Conservation (phyloP, 2,797 vertebrate species). For the Falco cherrug region DNA sequence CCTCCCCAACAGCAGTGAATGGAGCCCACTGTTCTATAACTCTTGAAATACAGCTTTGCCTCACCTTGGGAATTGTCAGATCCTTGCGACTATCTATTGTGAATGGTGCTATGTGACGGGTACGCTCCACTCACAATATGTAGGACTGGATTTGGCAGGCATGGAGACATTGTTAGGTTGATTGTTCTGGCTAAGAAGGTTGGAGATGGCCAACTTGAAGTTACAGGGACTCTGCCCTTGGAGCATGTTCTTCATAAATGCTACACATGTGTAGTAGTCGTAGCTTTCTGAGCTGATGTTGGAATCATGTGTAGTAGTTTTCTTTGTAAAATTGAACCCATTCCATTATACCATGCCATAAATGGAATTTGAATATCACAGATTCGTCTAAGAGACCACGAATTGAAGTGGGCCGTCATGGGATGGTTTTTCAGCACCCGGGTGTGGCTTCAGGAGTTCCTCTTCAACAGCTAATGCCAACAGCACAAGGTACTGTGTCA, state of each 20-base stretch:
- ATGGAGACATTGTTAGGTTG: conserved; percentile 27
- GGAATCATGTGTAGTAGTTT: conserved; percentile 60
- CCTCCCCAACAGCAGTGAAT: not conserved
- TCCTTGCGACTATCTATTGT: not conserved
- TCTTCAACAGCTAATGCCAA: conserved; percentile 99
- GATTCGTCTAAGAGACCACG: conserved; percentile 99
- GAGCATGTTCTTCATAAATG: conserved; percentile 34
- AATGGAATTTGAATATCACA: conserved; percentile 84
- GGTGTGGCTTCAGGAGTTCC: conserved; percentile 97
- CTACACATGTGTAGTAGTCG: conserved; percentile 42
- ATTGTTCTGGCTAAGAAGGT: conserved; percentile 39
- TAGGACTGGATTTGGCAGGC: conserved; percentile 41
- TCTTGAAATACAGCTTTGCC: not conserved
- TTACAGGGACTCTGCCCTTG: conserved; percentile 11
- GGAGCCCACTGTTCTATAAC: conserved; percentile 19
- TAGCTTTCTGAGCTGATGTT: conserved; percentile 51
- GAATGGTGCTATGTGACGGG: not conserved
- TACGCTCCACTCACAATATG: conserved; percentile 18
- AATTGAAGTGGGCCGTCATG: conserved; percentile 99
- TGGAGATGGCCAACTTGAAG: conserved; percentile 34
- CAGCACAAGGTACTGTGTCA: conserved; percentile 93
- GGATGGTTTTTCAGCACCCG: conserved; percentile 99
- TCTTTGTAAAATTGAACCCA: conserved; percentile 65
- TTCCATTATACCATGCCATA: conserved; percentile 71
- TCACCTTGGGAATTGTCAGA: not conserved